Evolutionary conservation across 2,113 vertebrate genomes (phyloP).

Genomic region (Xenopus laevis): DNA sequence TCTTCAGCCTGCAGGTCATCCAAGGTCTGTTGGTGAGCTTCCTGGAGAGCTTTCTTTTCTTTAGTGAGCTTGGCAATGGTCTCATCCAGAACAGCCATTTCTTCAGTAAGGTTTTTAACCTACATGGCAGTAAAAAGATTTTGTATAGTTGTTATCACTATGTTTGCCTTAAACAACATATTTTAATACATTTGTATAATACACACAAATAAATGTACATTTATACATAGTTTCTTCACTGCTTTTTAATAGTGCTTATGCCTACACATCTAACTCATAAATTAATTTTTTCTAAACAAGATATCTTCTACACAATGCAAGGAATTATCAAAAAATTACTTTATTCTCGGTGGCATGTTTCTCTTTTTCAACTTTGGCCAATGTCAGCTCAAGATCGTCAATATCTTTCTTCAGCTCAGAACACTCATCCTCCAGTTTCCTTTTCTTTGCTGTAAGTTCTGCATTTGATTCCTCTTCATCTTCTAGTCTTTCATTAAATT

Average conservation of each 20-base stretch:
- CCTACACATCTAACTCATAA: too few relatives aligned
- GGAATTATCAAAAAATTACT: constrained; percentile 47
- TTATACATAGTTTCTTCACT: too few relatives aligned
- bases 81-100: constrained; percentile 79
- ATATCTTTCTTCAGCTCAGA: constrained; percentile 76
- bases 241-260: too few relatives aligned
- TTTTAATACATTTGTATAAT: background rate
- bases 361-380: constrained; percentile 80
- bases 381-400: constrained; percentile 69
- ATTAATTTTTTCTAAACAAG: too few relatives aligned
- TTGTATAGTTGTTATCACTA: background rate
- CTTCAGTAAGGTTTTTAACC: constrained; percentile 78
- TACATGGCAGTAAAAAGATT: constrained; percentile 34
- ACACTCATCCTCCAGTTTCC: constrained; percentile 73
- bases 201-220: too few relatives aligned
- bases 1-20: constrained; percentile 68
- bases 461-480: constrained; percentile 77
- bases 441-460: constrained; percentile 70
- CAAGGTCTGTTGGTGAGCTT: constrained; percentile 67
- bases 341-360: constrained; percentile 80
- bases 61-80: constrained; percentile 73
- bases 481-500: constrained; percentile 73
- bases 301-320: too few relatives aligned
- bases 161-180: too few relatives aligned
- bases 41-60: constrained; percentile 71